Percentiles rank a stretch among this genome's conserved stretches.
These are phyloP conservation scores for Rhorus exstirpatorius DNA, from an alignment of 2,888 invertebrate species.

Conservation along the genomic window DNA sequence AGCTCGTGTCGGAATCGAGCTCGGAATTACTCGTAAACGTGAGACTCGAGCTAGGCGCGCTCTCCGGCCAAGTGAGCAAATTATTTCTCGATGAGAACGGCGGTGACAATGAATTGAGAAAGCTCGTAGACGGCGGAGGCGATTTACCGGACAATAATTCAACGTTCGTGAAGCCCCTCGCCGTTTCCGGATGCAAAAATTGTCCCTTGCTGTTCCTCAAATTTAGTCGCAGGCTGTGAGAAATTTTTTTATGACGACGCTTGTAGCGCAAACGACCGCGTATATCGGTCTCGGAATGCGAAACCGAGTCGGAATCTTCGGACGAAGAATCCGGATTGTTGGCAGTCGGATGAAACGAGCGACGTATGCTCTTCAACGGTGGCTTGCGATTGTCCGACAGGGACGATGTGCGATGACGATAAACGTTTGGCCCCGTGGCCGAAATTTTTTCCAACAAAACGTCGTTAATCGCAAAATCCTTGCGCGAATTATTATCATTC, in stretches of 20 bases:
- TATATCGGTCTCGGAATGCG: slow-evolving; percentile 88
- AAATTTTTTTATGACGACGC: slow-evolving; percentile 81
- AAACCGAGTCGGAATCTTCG: slow-evolving; percentile 85
- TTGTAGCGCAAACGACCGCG: slow-evolving; percentile 83
- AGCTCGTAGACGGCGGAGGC: slow-evolving; percentile 87
- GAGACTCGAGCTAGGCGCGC: slow-evolving; percentile 84
- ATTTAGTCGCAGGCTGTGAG: slow-evolving; percentile 85
- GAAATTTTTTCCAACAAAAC: slow-evolving; percentile 76
- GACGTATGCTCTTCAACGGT: slow-evolving; percentile 78
- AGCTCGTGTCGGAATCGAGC: slow-evolving; percentile 84
- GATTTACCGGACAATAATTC: slow-evolving; percentile 85
- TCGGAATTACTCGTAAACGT: slow-evolving; percentile 85
- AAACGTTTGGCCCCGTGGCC: slow-evolving; percentile 71
- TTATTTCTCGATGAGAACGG: slow-evolving; percentile 84
- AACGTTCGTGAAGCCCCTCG: slow-evolving; percentile 79
- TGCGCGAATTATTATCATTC: slow-evolving; percentile 77
- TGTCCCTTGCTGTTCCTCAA: slow-evolving; percentile 85
- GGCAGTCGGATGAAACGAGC: slow-evolving; percentile 83
- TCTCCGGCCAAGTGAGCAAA: slow-evolving; percentile 84
- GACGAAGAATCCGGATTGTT: slow-evolving; percentile 85
- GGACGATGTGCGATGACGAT: slow-evolving; percentile 83
- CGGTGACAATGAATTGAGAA: slow-evolving; percentile 87
- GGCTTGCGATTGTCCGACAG: slow-evolving; percentile 82
- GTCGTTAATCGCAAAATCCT: slow-evolving; percentile 74
- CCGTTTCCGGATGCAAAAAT: slow-evolving; percentile 82